Evolutionary conservation across 2,888 invertebrate genomes (phyloP).

Genomic region (Scrobipalpa atriplicella): DNA sequence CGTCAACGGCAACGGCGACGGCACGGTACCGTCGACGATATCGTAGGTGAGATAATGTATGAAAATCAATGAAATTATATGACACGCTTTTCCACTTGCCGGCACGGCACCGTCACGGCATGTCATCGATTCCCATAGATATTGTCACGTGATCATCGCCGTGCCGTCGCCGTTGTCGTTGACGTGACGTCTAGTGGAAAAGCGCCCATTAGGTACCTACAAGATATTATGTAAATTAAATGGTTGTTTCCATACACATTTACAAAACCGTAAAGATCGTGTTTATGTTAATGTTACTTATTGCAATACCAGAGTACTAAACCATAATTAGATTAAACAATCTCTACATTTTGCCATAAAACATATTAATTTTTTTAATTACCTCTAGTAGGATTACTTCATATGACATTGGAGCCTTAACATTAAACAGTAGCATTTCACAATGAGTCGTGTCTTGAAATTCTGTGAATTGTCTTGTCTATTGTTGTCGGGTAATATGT

Average conservation of each 20-base stretch:
- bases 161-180: too few relatives aligned
- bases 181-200: too few relatives aligned
- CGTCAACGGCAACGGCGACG: too few relatives aligned
- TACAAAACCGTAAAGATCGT: neutral
- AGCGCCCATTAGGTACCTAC: too few relatives aligned
- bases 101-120: too few relatives aligned
- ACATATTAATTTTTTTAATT: conserved; percentile 39
- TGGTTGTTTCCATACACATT: neutral
- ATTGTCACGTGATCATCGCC: too few relatives aligned
- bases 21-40: too few relatives aligned
- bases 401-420: conserved; percentile 43
- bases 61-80: too few relatives aligned
- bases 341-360: conserved; percentile 27
- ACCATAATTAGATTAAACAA: conserved; percentile 10
- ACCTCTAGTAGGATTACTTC: conserved; percentile 39
- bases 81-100: too few relatives aligned
- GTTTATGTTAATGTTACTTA: neutral
- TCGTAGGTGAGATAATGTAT: too few relatives aligned
- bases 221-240: too few relatives aligned
- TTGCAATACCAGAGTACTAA: neutral
- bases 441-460: conserved; percentile 44
- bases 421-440: conserved; percentile 44
- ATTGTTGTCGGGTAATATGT: conserved; percentile 38
- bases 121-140: too few relatives aligned
- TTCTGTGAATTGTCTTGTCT: conserved; percentile 39